A percentile compares a stretch with the other conserved stretches of the same genome.
Evolutionary conservation across 2,888 invertebrate species (phyloP).

Genomic region (Clusia tigrina): DNA sequence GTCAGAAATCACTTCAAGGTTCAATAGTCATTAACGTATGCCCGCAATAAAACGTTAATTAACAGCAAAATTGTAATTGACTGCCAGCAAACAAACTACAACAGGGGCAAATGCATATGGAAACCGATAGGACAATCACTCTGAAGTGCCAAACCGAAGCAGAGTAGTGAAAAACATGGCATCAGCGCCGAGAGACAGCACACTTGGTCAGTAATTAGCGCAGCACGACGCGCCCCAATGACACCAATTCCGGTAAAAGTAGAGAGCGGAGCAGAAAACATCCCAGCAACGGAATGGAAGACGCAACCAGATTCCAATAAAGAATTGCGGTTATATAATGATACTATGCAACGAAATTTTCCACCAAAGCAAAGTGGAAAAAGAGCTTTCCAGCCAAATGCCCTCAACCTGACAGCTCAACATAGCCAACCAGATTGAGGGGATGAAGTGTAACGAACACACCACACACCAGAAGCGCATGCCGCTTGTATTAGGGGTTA

Average conservation of each 20-base stretch:
- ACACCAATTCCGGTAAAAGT: conserved; percentile 52
- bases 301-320: conserved; percentile 26
- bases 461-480: too few relatives aligned
- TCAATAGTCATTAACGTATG: conserved; percentile 24
- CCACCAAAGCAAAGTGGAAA: conserved; percentile 38
- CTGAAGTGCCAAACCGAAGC: conserved; percentile 7
- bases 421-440: too few relatives aligned
- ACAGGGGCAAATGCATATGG: neutral
- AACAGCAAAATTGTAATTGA: conserved; percentile 1
- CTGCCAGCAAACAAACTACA: neutral
- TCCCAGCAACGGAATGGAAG: conserved; percentile 34
- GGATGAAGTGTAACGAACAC: too few relatives aligned
- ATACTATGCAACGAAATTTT: conserved; percentile 45
- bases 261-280: conserved; percentile 20
- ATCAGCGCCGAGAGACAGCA: conserved; percentile 35
- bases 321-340: conserved; percentile 53
- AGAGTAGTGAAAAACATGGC: too few relatives aligned
- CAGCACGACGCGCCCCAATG: conserved; percentile 54
- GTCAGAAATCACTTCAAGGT: conserved; percentile 26
- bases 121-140: neutral
- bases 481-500: conserved; percentile 15
- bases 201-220: conserved; percentile 48
- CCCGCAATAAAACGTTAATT: neutral
- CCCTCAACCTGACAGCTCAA: too few relatives aligned
- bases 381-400: conserved; percentile 38